phyloP scores from a whole-genome alignment of 2,888 invertebrate species.

The Bursaphelenchus okinawaensis region DNA sequence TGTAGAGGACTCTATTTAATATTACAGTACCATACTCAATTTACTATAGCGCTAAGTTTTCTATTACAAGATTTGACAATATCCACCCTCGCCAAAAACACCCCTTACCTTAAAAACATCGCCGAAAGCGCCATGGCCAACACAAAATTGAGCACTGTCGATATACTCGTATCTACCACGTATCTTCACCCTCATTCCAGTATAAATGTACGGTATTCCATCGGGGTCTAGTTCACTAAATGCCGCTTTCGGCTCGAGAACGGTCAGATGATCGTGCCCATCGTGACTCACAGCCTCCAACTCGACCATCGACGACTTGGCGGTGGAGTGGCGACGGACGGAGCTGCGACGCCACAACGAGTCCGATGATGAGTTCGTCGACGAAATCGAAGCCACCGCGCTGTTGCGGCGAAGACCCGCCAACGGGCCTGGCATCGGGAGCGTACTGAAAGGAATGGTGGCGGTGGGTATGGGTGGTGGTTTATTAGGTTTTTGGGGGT shows the following conservation, averaged over 20 bases:
- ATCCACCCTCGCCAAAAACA: too few species aligned
- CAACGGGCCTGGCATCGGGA: neutral
- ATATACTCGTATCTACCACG: slow-evolving; percentile 31
- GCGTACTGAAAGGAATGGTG: too few species aligned
- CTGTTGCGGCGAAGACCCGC: slow-evolving; percentile 11
- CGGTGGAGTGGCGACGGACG: neutral
- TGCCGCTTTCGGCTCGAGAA: neutral
- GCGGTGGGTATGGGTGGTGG: too few species aligned
- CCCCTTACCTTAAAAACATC: slow-evolving; percentile 41
- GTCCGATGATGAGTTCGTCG: neutral
- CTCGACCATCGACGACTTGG: slow-evolving; percentile 5
- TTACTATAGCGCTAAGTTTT: too few species aligned
- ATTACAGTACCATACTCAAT: too few species aligned
- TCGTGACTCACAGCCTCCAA: neutral
- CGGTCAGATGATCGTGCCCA: neutral
- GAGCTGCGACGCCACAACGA: neutral
- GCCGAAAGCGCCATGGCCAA: slow-evolving; percentile 53
- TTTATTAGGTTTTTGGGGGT: too few species aligned
- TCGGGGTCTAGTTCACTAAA: slow-evolving; percentile 1
- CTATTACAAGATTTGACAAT: too few species aligned
- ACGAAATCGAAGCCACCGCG: slow-evolving; percentile 2
- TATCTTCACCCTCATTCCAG: slow-evolving; percentile 5
- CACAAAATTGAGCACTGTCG: slow-evolving; percentile 39
- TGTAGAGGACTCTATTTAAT: too few species aligned
- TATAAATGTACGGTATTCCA: neutral